Evolutionary conservation across 2,797 vertebrate genomes (phyloP), one percentile per base, ranked within the genome.

Genomic region (Anguilla anguilla): DNA sequence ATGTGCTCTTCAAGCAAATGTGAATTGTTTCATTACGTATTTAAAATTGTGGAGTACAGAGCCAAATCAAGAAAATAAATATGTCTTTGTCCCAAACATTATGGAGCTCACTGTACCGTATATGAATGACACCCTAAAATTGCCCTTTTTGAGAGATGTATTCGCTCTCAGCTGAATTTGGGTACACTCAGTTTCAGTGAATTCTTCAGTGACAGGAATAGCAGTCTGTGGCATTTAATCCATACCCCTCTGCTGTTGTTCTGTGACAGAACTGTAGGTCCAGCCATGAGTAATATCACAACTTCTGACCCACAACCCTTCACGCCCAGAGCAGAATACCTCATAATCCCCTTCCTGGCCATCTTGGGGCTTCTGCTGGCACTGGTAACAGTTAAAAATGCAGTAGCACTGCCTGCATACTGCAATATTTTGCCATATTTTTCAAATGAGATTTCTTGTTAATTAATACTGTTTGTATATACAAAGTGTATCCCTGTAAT

Each of bases 281-380:
- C 74, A n/a, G 39, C n/a, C 79, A 82, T 82, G 79, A 82, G 83
- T 57, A 95, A 95, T 91, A 15, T 84, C 57, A 95, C 94, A 0
- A 93, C 93, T 82, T 25, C 87, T 0, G 59, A 87, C 57, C 85
- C 86, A 83, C 86, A 69, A 69, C 87, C 93, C 2, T 1, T 49
- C 0, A 22, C 25, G 0, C 74, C 49, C 13, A 85, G 28, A 72
- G 86, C 39, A 22, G 93, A 61, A 89, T 93, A 87, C 2, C 19
- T 55, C 1, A 85, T 94, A 28, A 67, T 94, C 69, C 85, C 86
- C 0, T 22, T 93, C 2, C 3, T 86, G 0, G 1, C 93, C 0
- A 28, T 93, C 74, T 59, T 89, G 31, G 92, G 89, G 83, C 91
- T 91, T 19, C 53, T 74, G 11, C 85, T 88, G 9, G 94, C 90